Conservation (phyloP, 1,140 invertebrate genomes). For the Pissodes strobi region DNA sequence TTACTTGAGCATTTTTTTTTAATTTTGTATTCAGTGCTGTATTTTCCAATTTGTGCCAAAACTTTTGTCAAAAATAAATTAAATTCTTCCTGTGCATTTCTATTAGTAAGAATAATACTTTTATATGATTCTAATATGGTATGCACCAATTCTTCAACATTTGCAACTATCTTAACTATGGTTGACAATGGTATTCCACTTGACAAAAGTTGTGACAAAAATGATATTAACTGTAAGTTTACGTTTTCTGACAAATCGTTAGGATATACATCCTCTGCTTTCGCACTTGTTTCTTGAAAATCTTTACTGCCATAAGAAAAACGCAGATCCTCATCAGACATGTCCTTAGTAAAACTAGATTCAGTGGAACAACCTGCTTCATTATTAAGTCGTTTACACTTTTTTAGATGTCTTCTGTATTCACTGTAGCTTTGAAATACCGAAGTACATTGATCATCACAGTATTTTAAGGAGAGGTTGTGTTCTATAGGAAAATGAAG, state of each 20-base stretch:
- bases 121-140: background rate
- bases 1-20: slow-evolving; percentile 11
- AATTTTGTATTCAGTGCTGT: slow-evolving; percentile 7
- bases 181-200: background rate
- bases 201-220: slow-evolving; percentile 12
- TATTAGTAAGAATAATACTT: background rate
- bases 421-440: slow-evolving; percentile 22
- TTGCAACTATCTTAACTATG: no score
- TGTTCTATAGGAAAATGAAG: background rate
- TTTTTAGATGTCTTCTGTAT: slow-evolving; percentile 18
- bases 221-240: slow-evolving; percentile 6
- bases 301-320: background rate
- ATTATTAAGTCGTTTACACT: background rate
- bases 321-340: background rate
- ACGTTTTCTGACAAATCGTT: no score
- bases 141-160: slow-evolving; percentile 5
- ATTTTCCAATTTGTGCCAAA: background rate
- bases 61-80: background rate
- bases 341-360: background rate
- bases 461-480: slow-evolving; percentile 9
- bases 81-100: background rate
- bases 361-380: background rate
- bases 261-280: background rate
- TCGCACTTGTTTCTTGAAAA: background rate
- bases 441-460: background rate